Evolutionary conservation across 92 coral and sea anemone genomes (phyloP).

Genomic region (Epizoanthus fatuus): DNA sequence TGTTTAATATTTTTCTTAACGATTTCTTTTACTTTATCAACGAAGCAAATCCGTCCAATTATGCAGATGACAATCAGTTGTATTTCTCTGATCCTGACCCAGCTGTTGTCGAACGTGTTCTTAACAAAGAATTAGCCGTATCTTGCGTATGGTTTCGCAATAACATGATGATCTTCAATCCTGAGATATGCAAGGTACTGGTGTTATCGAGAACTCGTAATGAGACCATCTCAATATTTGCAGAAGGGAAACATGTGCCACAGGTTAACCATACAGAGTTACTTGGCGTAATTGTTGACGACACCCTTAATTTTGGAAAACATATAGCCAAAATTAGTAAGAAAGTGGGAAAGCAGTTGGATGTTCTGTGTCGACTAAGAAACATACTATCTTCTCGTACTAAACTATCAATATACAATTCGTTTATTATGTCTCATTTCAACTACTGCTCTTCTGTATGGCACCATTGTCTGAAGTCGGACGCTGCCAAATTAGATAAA

Average conservation of each 20-base stretch:
- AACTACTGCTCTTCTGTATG: slow-evolving; percentile 34
- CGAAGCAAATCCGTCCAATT: slow-evolving; percentile 13
- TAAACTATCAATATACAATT: slow-evolving; percentile 28
- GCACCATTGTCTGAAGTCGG: slow-evolving; percentile 35
- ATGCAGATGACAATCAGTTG: slow-evolving; percentile 25
- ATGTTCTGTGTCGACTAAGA: slow-evolving; percentile 34
- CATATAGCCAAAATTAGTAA: slow-evolving; percentile 42
- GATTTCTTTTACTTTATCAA: slow-evolving; percentile 11
- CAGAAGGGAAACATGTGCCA: slow-evolving; percentile 10
- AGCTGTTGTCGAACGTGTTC: background rate
- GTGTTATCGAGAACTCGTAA: slow-evolving; percentile 22
- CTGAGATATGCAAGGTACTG: slow-evolving; percentile 29
- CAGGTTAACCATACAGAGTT: slow-evolving; percentile 37
- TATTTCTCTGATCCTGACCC: background rate
- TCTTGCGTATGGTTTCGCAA: slow-evolving; percentile 33
- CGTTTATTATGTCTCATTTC: slow-evolving; percentile 27
- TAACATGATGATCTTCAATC: slow-evolving; percentile 30
- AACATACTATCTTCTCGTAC: slow-evolving; percentile 20
- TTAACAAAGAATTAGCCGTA: slow-evolving; percentile 17
- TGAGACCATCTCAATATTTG: background rate
- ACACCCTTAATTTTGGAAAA: slow-evolving; percentile 23
- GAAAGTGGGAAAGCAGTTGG: slow-evolving; percentile 40
- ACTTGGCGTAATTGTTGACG: slow-evolving; percentile 27
- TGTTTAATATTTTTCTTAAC: slow-evolving; percentile 15
- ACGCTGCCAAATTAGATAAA: slow-evolving; percentile 15